phyloP scores from a whole-genome alignment of 2,113 vertebrate species.

The Maccullochella peelii region DNA sequence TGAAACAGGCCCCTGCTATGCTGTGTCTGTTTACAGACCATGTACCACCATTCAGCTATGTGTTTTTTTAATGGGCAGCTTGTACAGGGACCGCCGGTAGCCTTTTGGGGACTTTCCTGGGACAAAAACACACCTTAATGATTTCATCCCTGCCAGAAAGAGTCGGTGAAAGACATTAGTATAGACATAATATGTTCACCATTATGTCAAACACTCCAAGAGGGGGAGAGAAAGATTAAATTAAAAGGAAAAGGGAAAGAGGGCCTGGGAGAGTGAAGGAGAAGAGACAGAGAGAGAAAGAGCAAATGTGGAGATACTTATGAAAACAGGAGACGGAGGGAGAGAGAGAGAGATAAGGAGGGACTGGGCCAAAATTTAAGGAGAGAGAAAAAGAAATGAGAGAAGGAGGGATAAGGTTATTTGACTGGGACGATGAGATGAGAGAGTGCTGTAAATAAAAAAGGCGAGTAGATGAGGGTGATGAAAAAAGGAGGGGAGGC shows the following conservation, averaged over 20 bases:
- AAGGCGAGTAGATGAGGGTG: constrained; percentile 14
- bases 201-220: neutral
- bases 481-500: constrained; percentile 41
- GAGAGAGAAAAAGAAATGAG: neutral
- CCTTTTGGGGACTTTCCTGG: neutral
- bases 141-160: neutral
- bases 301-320: neutral
- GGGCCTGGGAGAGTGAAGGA: neutral
- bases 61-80: neutral
- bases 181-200: neutral
- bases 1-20: neutral
- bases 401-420: neutral
- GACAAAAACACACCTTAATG: neutral
- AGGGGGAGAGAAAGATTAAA: neutral
- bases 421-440: neutral
- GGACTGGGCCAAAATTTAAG: no score
- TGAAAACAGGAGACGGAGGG: neutral
- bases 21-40: neutral
- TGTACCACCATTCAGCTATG: neutral
- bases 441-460: neutral
- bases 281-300: neutral
- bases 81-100: neutral
- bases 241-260: neutral
- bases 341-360: neutral
- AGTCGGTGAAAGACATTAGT: neutral